Evolutionary conservation across 2,113 vertebrate species (phyloP).

Genomic region (Dryoscopus gambensis): DNA sequence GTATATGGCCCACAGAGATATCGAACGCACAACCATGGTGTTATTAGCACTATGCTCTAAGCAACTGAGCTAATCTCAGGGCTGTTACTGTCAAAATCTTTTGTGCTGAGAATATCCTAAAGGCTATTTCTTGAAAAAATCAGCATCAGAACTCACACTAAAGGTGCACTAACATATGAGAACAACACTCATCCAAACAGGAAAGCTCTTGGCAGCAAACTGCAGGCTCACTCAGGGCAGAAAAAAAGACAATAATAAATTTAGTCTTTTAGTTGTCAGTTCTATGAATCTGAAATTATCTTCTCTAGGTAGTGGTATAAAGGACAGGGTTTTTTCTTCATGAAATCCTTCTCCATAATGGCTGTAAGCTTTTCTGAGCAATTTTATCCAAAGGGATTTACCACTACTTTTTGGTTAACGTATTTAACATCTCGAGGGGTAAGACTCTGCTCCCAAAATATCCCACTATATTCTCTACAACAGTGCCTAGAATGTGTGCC

Average conservation of each 20-base stretch:
- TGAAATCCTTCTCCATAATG: fast-evolving
- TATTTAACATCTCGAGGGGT: not conserved
- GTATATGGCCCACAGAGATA: not conserved
- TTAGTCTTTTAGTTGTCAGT: not conserved
- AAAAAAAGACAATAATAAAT: not conserved
- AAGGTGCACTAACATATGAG: not conserved
- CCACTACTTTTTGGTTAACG: not conserved
- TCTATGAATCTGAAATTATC: not conserved
- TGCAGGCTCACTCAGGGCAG: not conserved
- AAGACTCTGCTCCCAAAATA: not conserved
- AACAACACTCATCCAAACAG: not conserved
- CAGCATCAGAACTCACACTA: not conserved
- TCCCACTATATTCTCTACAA: not conserved
- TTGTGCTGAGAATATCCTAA: not conserved
- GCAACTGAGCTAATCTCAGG: not conserved
- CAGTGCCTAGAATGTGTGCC: not conserved
- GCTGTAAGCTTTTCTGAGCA: not conserved
- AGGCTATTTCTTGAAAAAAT: not conserved
- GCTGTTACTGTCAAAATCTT: not conserved
- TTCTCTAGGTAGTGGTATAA: not conserved
- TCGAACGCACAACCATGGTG: not conserved
- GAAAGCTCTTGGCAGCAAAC: not conserved
- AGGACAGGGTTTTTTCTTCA: not conserved
- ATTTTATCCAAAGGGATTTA: not conserved
- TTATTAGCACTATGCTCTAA: not conserved